phyloP scores from a whole-genome alignment of 2,797 vertebrate genomes.

The Cygnus olor region DNA sequence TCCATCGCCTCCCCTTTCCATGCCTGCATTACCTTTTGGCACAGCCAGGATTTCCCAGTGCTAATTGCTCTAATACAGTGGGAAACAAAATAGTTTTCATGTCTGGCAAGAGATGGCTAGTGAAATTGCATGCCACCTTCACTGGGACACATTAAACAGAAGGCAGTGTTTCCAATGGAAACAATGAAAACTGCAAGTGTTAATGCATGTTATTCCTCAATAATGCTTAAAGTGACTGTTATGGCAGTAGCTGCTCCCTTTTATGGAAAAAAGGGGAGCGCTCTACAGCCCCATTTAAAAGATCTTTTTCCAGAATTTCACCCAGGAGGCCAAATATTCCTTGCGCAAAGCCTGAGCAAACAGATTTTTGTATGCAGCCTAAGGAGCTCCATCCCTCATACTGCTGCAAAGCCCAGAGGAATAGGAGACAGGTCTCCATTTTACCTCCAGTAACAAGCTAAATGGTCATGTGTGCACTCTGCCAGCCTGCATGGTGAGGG shows the following conservation, averaged over 20 bases:
- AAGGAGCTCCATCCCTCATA: neutral
- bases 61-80: slow-evolving; percentile 72
- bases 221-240: slow-evolving; percentile 62
- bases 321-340: slow-evolving; percentile 37
- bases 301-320: slow-evolving; percentile 32
- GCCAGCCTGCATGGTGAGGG: neutral
- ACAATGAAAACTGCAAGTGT: slow-evolving; percentile 61
- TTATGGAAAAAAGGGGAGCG: slow-evolving; percentile 28
- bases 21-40: slow-evolving; percentile 77
- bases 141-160: slow-evolving; percentile 71
- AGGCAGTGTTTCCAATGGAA: slow-evolving; percentile 69
- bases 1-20: slow-evolving; percentile 61
- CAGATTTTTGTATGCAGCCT: slow-evolving; percentile 19
- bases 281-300: slow-evolving; percentile 41
- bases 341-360: slow-evolving; percentile 5
- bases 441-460: neutral
- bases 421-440: neutral
- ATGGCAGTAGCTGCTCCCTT: slow-evolving; percentile 53
- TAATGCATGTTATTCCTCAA: slow-evolving; percentile 65
- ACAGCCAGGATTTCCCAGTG: slow-evolving; percentile 74
- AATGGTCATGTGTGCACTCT: accelerated
- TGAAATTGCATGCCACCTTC: slow-evolving; percentile 68
- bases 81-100: slow-evolving; percentile 65
- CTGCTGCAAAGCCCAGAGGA: neutral
- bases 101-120: slow-evolving; percentile 70